phyloP scores from a whole-genome alignment of 2,888 invertebrate genomes.

The Ophion obscuratus region DNA sequence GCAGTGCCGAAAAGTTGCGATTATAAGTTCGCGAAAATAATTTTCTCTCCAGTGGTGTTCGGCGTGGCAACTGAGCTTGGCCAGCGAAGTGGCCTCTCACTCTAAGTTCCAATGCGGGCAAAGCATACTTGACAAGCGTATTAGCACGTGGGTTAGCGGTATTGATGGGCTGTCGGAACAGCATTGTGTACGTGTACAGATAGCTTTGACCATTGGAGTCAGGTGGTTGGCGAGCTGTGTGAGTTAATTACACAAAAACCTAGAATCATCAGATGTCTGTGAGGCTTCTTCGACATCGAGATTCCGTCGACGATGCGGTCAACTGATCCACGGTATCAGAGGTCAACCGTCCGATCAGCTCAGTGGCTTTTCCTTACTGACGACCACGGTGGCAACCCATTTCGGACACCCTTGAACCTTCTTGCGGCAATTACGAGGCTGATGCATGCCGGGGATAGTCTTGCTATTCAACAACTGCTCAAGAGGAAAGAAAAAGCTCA shows the following conservation, averaged over 20 bases:
- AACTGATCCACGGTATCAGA: constrained; percentile 33
- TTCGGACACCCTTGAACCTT: background rate
- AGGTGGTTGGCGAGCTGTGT: background rate
- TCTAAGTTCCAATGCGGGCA: constrained; percentile 9
- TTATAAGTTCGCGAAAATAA: constrained; percentile 61
- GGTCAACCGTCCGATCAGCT: constrained; percentile 21
- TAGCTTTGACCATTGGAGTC: background rate
- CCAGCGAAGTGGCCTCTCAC: background rate
- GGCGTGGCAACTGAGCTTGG: background rate
- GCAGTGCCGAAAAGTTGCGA: constrained; percentile 31
- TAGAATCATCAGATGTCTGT: constrained; percentile 66
- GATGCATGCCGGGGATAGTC: constrained; percentile 13
- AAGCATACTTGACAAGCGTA: constrained; percentile 32
- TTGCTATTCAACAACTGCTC: constrained; percentile 30
- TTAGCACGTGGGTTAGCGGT: constrained; percentile 49
- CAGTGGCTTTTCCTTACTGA: background rate
- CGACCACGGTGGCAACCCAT: background rate
- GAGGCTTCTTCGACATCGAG: constrained; percentile 66
- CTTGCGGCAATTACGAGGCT: constrained; percentile 25
- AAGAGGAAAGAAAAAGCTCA: constrained; percentile 17
- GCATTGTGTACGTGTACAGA: constrained; percentile 3
- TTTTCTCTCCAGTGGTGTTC: background rate
- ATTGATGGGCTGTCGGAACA: constrained; percentile 2
- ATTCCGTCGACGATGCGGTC: constrained; percentile 41
- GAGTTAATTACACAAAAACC: constrained; percentile 70